phyloP scores from a whole-genome alignment of 2,888 invertebrate genomes.

The Trichogramma evanescens region DNA sequence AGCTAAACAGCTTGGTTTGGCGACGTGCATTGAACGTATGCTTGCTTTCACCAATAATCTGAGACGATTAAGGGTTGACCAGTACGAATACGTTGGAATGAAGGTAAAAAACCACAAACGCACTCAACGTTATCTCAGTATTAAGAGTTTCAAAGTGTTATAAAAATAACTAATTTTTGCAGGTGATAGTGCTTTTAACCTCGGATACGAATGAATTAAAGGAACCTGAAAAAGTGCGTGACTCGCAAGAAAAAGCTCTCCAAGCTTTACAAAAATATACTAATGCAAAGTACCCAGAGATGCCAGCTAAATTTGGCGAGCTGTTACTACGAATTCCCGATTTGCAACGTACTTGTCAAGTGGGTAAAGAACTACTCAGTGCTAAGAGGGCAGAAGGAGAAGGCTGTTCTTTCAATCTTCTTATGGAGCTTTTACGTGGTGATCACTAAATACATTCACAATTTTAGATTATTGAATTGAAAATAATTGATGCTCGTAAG shows the following conservation, averaged over 20 bases:
- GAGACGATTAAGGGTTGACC: slow-evolving; percentile 80
- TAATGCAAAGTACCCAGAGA: slow-evolving; percentile 80
- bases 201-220: slow-evolving; percentile 85
- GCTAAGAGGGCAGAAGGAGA: slow-evolving; percentile 74
- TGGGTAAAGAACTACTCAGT: slow-evolving; percentile 87
- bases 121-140: neutral
- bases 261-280: slow-evolving; percentile 91
- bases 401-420: slow-evolving; percentile 84
- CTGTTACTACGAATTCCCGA: slow-evolving; percentile 87
- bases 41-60: slow-evolving; percentile 90
- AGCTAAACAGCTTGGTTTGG: slow-evolving; percentile 67
- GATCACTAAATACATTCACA: slow-evolving; percentile 65
- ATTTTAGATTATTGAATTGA: neutral
- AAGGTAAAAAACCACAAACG: slow-evolving; percentile 58
- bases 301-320: slow-evolving; percentile 93
- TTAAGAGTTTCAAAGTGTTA: neutral
- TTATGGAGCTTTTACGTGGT: slow-evolving; percentile 91
- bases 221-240: slow-evolving; percentile 88
- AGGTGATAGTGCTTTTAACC: slow-evolving; percentile 44
- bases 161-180: neutral
- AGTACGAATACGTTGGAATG: slow-evolving; percentile 94
- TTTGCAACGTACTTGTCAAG: slow-evolving; percentile 88
- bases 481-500: neutral
- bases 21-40: slow-evolving; percentile 89
- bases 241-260: slow-evolving; percentile 88